Conservation (phyloP, 2,113 vertebrate genomes). For the Falcunculus frontatus region DNA sequence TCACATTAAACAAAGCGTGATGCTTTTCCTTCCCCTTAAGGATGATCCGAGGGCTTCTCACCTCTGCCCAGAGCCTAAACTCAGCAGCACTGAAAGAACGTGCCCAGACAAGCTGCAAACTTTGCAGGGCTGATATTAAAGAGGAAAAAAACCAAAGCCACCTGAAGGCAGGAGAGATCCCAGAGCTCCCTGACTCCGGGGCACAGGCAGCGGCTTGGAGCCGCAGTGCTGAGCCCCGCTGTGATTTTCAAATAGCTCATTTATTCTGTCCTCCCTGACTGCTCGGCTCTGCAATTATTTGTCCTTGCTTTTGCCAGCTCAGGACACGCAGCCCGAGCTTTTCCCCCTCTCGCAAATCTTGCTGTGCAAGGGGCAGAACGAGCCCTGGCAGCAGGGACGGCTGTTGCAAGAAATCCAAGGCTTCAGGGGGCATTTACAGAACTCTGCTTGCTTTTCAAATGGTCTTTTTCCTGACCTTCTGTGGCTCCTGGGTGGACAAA, state of each 20-base stretch:
- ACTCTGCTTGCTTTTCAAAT: neutral
- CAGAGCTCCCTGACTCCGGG: neutral
- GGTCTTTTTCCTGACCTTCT: neutral
- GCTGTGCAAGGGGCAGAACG: neutral
- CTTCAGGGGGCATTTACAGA: neutral
- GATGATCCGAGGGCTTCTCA: neutral
- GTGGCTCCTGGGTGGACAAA: neutral
- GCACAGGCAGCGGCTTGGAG: neutral
- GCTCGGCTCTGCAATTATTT: neutral
- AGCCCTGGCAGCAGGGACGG: neutral
- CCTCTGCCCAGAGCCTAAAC: neutral
- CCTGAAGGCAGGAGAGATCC: neutral
- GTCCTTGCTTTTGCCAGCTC: neutral
- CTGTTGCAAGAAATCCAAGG: neutral
- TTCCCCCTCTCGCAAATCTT: neutral
- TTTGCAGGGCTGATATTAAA: neutral
- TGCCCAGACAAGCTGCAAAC: neutral
- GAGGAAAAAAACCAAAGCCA: neutral
- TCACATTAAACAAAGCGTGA: neutral
- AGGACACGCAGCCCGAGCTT: neutral
- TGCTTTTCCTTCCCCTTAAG: neutral
- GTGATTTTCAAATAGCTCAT: conserved; percentile 4
- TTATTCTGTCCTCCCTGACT: neutral
- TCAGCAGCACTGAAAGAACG: neutral
- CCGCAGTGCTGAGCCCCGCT: neutral